Evolutionary conservation across 1,140 invertebrate species (phyloP), one percentile per base, ranked within the genome.

Genomic region (Scylla paramamosain): DNA sequence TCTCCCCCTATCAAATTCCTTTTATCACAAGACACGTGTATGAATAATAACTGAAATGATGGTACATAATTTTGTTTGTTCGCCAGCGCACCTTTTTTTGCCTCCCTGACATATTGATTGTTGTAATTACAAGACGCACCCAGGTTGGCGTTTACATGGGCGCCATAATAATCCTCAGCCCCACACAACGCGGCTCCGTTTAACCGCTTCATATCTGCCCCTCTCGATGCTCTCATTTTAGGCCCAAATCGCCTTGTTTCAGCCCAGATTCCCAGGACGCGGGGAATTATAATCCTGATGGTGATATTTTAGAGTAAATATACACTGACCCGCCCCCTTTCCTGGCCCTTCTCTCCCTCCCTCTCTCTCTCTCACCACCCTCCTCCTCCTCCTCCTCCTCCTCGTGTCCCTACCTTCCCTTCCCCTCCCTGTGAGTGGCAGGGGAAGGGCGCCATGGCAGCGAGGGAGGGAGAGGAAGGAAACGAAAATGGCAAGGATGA

Each of bases 21-120:
- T 95, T 95, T 95, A 95, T 95, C 90, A 95, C 89, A 95, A 91
- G 94, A 95, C 94, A 92, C 83, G 94, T 86, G 90, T 84, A 95
- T 95, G 94, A 92, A 95, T 95, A 92, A 95, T 95, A 89, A 90
- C 93, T 90, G 31, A 91, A 94, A 95, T 95, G 77, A 95, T 95
- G 94, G 94, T 92, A 95, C 94, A 95, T 95, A 87, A 95, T 91
- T 95, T 95, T 92, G 94, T 95, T 95, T 95, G 94, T 77, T 92
- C 59, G 48, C 87, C 87, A 28, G 25, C 31, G n/a, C 48, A 45
- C 31, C 45, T 89, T 88, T 88, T 93, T 93, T 67, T 93, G 31
- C 77, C 45, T 59, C 20, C 93, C 87, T 94, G 93, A 94, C 93
- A 94, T 94, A 92, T 91, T 92, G 94, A 92, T 95, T 95, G 94